Evolutionary conservation across 2,888 invertebrate genomes (phyloP).

Genomic region (Oligia strigilis): DNA sequence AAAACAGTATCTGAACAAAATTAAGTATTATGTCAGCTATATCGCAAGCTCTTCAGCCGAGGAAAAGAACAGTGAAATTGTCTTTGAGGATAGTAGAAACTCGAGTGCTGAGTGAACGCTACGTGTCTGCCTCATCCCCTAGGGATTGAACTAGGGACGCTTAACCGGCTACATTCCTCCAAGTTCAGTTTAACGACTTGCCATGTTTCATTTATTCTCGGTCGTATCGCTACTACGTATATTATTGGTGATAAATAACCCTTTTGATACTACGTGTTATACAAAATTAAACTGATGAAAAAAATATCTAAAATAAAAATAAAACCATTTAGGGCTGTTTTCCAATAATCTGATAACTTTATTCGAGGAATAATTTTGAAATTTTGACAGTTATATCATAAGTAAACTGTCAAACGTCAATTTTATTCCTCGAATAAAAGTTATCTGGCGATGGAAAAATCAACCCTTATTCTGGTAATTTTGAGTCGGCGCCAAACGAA

Average conservation of each 20-base stretch:
- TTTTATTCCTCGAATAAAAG: too few relatives aligned
- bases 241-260: constrained; percentile 50
- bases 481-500: not conserved
- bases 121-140: constrained; percentile 82
- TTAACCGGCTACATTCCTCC: constrained; percentile 82
- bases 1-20: constrained; percentile 69
- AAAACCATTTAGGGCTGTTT: too few relatives aligned
- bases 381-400: too few relatives aligned
- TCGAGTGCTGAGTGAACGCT: constrained; percentile 83
- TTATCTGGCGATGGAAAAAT: too few relatives aligned
- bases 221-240: constrained; percentile 62
- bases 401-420: too few relatives aligned
- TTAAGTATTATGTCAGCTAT: constrained; percentile 79
- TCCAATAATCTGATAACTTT: too few relatives aligned
- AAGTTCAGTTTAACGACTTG: constrained; percentile 76
- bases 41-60: constrained; percentile 76
- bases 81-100: constrained; percentile 83
- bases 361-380: too few relatives aligned
- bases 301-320: not conserved
- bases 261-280: constrained; percentile 13
- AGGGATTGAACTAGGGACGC: constrained; percentile 77
- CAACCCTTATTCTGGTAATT: not conserved
- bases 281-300: not conserved
- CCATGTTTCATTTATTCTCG: constrained; percentile 77
- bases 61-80: constrained; percentile 82